phyloP scores from a whole-genome alignment of 2,113 vertebrate species.

The Azemiops feae region DNA sequence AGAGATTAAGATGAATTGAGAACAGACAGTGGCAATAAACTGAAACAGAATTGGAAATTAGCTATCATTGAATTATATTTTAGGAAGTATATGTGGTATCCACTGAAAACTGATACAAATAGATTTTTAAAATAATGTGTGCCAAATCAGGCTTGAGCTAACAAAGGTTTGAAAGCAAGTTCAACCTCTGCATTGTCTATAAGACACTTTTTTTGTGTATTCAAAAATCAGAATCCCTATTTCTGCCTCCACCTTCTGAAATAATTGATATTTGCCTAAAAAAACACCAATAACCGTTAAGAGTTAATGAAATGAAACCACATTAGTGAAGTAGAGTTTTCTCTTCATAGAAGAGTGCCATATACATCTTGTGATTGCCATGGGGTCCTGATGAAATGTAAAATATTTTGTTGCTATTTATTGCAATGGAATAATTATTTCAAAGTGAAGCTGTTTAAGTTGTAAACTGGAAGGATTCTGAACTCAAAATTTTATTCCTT shows the following conservation, averaged over 20 bases:
- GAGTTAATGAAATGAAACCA: constrained; percentile 46
- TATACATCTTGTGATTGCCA: constrained; percentile 21
- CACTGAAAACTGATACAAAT: background rate
- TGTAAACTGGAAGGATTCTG: background rate
- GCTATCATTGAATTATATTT: background rate
- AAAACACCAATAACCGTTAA: constrained; percentile 38
- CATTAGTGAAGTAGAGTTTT: constrained; percentile 28
- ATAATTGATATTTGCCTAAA: constrained; percentile 8
- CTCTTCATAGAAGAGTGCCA: constrained; percentile 18
- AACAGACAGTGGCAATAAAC: background rate
- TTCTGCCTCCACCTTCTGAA: background rate
- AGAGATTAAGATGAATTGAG: background rate
- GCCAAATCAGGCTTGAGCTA: background rate
- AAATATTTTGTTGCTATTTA: constrained; percentile 38
- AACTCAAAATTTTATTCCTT: background rate
- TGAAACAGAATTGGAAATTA: background rate
- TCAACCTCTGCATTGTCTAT: constrained; percentile 6
- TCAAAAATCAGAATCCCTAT: background rate
- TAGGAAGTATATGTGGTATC: background rate
- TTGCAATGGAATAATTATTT: constrained; percentile 28
- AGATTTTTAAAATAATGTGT: background rate
- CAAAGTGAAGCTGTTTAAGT: background rate
- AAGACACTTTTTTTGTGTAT: background rate
- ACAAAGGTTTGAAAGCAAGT: background rate
- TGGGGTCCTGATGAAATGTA: constrained; percentile 26